Evolutionary conservation across 2,797 vertebrate species (phyloP).

Genomic region (Cygnus olor): DNA sequence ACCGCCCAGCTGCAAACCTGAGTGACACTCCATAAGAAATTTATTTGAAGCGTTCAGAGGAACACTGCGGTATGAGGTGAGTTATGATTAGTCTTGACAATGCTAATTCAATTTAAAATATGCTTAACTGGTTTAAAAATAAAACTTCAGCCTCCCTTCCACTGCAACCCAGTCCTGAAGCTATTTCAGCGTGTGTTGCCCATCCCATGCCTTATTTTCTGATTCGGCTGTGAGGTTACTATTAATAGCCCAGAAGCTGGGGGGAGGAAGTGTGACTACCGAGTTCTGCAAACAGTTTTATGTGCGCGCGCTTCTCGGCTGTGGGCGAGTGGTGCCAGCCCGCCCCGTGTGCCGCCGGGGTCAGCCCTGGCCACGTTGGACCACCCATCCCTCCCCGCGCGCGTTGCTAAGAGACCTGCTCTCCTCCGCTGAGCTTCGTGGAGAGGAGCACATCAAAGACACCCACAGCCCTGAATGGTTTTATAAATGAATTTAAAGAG

Average conservation of each 20-base stretch:
- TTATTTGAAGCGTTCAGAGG: not conserved
- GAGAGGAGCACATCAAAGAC: constrained; percentile 74
- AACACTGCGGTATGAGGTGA: not conserved
- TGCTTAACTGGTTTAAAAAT: constrained; percentile 37
- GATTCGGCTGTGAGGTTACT: not conserved
- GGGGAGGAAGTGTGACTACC: not conserved
- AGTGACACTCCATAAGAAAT: not conserved
- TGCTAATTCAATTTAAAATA: constrained; percentile 30
- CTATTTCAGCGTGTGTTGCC: not conserved
- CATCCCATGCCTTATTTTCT: not conserved
- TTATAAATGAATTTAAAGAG: constrained; percentile 70
- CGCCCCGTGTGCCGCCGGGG: not conserved
- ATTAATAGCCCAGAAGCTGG: not conserved
- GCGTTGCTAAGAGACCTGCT: constrained; percentile 78
- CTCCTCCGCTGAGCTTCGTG: constrained; percentile 62
- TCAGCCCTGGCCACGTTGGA: not conserved
- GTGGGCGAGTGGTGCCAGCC: too few relatives aligned
- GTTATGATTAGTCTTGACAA: not conserved
- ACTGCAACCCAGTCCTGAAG: not conserved
- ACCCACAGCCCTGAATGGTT: constrained; percentile 71
- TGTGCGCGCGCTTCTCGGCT: too few relatives aligned
- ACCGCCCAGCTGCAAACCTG: not conserved
- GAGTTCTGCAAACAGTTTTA: not conserved
- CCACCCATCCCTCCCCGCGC: constrained; percentile 50
- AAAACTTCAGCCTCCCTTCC: not conserved